Evolutionary conservation across 2,797 vertebrate species (phyloP), one percentile per base, ranked within the genome.

Genomic region (Chiroxiphia lanceolata): DNA sequence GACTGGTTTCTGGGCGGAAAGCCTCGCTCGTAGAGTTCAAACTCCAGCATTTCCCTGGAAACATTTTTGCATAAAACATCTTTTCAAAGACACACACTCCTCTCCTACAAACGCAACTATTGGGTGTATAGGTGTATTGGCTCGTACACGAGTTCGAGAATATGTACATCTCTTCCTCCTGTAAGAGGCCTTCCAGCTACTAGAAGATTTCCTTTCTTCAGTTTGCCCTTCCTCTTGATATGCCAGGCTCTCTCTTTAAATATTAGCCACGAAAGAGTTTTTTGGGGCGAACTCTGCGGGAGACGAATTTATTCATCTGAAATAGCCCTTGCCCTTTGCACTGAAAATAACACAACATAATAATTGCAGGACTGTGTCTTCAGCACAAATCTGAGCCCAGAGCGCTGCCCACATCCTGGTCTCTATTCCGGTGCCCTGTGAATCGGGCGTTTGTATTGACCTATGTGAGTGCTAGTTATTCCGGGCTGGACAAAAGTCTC

Each of bases 401-500:
- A 81, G 91, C 2, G 4, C 67, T 94, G 69, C 69, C 80, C 95
- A 94, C 91, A 87, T 88, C 91, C 95, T 94, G 80, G 74, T 93
- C 77, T 44, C 45, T 25, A 31, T 72, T 82, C 61, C 89, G 17
- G 40, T 86, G 79, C 79, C 53, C 63, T 29, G 80, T 96, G 94
- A 97, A 96, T 94, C 40, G 60, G 50, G 54, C 34, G 34, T 79
- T 94, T 96, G 95, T 91, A 20, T 44, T 25, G 70, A 25, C 36
- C 72, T 69, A 3, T 88, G 83, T 91, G 80, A 94, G 63, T 38
- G n/a, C 54, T 69, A 14, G 38, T 82, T 81, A 94, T 94, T 76
- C 31, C 33, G 33, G 19, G 20, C 42, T 18, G 80, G 87, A 95
- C 80, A 76, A 83, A 88, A 87, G 72, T 42, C 91, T 50, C 85